Evolutionary conservation across 2,113 vertebrate species (phyloP).

Genomic region (Dicentrarchus labrax): DNA sequence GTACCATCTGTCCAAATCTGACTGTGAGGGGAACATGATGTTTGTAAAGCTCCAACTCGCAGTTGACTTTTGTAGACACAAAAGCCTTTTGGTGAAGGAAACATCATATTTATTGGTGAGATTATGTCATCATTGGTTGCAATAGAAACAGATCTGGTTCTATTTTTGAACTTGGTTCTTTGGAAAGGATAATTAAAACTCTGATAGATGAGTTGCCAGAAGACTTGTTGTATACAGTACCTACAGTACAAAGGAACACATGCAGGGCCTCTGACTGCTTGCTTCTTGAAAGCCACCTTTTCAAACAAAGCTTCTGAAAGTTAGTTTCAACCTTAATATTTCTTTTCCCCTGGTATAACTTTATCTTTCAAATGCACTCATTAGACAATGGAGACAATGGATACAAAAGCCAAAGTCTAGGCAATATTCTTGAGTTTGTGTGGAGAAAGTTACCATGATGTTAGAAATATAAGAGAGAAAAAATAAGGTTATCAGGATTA

Average conservation of each 20-base stretch:
- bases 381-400: not conserved
- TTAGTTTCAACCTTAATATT: not conserved
- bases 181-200: slow-evolving; percentile 5
- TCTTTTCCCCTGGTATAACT: not conserved
- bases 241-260: slow-evolving; percentile 1
- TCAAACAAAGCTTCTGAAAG: not conserved
- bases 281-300: slow-evolving; percentile 12
- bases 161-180: slow-evolving; percentile 26
- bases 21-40: slow-evolving; percentile 26
- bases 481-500: not conserved
- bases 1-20: slow-evolving; percentile 55
- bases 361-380: not conserved
- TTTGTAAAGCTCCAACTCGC: slow-evolving; percentile 29
- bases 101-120: slow-evolving; percentile 30
- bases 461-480: not conserved
- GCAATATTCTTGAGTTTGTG: not conserved
- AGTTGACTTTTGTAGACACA: slow-evolving; percentile 26
- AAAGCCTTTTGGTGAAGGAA: slow-evolving; percentile 42
- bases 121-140: slow-evolving; percentile 40
- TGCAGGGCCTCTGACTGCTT: slow-evolving; percentile 3
- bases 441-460: not conserved
- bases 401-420: not conserved
- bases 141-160: slow-evolving; percentile 31
- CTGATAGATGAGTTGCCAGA: slow-evolving; percentile 23
- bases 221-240: slow-evolving; percentile 2